Percentiles rank a stretch among this genome's conserved stretches.
These are phyloP conservation scores for Zeugodacus cucurbitae DNA, from an alignment of 1,140 invertebrate species.

Conservation along the genomic window DNA sequence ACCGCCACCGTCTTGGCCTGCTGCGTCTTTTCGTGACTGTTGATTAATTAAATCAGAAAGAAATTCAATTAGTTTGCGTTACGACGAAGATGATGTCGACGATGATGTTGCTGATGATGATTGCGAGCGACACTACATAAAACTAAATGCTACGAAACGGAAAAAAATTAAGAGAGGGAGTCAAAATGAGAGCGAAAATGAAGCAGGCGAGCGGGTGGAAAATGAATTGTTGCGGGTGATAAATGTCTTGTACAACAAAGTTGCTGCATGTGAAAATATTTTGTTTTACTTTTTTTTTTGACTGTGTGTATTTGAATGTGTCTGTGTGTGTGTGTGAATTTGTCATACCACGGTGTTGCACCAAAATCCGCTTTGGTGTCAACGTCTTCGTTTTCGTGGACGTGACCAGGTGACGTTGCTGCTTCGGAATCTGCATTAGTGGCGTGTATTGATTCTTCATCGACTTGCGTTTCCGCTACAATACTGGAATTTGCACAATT, in stretches of 20 bases:
- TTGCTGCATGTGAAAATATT: not conserved
- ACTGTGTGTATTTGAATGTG: not conserved
- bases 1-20: not conserved
- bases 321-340: not conserved
- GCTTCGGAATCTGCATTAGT: not conserved
- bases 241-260: not conserved
- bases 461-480: not conserved
- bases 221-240: not conserved
- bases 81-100: not conserved
- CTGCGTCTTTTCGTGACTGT: slow-evolving; percentile 23
- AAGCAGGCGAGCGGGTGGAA: not conserved
- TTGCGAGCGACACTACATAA: not conserved
- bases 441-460: slow-evolving; percentile 20
- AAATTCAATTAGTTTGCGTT: slow-evolving; percentile 37
- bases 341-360: slow-evolving; percentile 15
- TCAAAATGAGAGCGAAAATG: not conserved
- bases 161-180: not conserved
- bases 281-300: not conserved
- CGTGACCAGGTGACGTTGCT: slow-evolving; percentile 10
- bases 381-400: slow-evolving; percentile 7
- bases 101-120: not conserved
- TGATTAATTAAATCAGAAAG: slow-evolving; percentile 36
- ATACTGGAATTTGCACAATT: slow-evolving; percentile 32
- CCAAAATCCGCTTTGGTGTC: slow-evolving; percentile 6
- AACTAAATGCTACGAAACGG: not conserved